phyloP scores from a whole-genome alignment of 2,797 vertebrate species.

The Girardinus metallicus region DNA sequence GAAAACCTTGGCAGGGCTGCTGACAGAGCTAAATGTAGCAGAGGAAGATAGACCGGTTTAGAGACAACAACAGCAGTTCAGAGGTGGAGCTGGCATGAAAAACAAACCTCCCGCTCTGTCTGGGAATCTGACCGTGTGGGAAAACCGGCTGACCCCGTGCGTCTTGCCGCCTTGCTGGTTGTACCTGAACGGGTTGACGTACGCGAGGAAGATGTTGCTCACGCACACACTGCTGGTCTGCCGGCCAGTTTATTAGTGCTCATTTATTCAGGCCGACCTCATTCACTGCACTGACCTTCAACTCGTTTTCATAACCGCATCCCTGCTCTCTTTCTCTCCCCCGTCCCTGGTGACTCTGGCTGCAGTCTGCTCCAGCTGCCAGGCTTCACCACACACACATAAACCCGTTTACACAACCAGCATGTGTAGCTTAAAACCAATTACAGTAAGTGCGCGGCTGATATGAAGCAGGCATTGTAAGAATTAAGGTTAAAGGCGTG shows the following conservation, averaged over 20 bases:
- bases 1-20: slow-evolving; percentile 54
- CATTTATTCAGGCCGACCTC: slow-evolving; percentile 75
- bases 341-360: slow-evolving; percentile 62
- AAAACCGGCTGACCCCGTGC: slow-evolving; percentile 33
- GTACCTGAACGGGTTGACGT: slow-evolving; percentile 23
- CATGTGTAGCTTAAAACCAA: slow-evolving; percentile 40
- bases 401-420: slow-evolving; percentile 7
- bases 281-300: slow-evolving; percentile 79
- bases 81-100: slow-evolving; percentile 65
- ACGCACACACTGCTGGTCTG: slow-evolving; percentile 25
- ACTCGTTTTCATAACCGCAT: slow-evolving; percentile 72
- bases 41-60: slow-evolving; percentile 54
- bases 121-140: slow-evolving; percentile 56
- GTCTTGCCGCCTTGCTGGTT: slow-evolving; percentile 4
- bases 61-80: slow-evolving; percentile 63
- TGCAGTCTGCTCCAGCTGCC: slow-evolving; percentile 71
- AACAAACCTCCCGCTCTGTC: slow-evolving; percentile 59
- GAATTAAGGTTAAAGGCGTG: slow-evolving; percentile 29
- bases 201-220: slow-evolving; percentile 4
- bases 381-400: slow-evolving; percentile 39
- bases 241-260: slow-evolving; percentile 57
- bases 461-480: slow-evolving; percentile 16
- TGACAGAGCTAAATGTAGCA: slow-evolving; percentile 64
- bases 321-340: slow-evolving; percentile 38
- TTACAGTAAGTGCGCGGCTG: slow-evolving; percentile 30